Conservation (phyloP, 2,113 vertebrate species). For the Geococcyx californianus region DNA sequence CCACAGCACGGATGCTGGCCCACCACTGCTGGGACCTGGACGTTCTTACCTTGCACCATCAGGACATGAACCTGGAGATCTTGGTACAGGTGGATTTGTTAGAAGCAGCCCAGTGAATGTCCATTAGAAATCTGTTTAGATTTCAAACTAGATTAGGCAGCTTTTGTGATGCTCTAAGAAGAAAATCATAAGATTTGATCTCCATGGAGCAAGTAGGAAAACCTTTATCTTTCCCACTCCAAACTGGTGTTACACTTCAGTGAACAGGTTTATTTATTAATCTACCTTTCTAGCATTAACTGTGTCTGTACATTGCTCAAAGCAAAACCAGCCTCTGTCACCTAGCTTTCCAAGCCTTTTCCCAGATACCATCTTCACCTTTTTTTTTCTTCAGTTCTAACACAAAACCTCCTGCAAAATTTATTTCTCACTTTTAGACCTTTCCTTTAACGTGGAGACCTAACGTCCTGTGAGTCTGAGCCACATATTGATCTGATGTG, state of each 20-base stretch:
- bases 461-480: background rate
- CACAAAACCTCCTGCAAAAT: background rate
- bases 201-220: background rate
- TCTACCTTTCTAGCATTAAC: conserved; percentile 38
- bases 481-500: background rate
- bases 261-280: conserved; percentile 62
- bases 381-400: background rate
- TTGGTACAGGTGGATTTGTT: background rate
- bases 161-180: background rate
- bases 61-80: background rate
- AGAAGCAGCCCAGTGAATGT: background rate
- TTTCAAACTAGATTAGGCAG: background rate
- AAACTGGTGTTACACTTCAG: background rate
- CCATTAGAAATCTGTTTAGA: background rate
- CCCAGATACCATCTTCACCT: background rate
- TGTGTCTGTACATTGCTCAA: background rate
- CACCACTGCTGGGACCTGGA: background rate
- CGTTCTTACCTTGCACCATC: background rate
- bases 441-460: background rate
- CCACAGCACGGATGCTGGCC: fast-evolving
- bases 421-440: background rate
- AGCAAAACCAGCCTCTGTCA: background rate
- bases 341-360: background rate
- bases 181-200: background rate
- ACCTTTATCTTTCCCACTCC: background rate